These are phyloP conservation scores for Hyles euphorbiae DNA, from an alignment of 1,140 invertebrate species.

Conservation along the genomic window DNA sequence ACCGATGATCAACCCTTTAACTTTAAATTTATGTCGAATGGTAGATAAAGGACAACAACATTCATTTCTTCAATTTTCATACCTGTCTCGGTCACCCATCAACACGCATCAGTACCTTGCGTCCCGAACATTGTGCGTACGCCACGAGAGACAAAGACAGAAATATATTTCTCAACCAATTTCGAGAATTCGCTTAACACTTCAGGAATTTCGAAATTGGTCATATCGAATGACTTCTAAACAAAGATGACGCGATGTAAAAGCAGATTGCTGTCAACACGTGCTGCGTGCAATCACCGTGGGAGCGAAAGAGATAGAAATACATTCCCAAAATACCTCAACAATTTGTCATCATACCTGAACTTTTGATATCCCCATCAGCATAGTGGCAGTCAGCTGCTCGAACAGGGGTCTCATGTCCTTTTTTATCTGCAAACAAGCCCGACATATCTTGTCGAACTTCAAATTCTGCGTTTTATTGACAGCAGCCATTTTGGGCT, in stretches of 20 bases:
- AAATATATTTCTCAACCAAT: slow-evolving; percentile 61
- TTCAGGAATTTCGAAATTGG: slow-evolving; percentile 48
- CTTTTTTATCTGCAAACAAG: slow-evolving; percentile 77
- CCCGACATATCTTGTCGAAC: slow-evolving; percentile 78
- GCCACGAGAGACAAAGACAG: slow-evolving; percentile 47
- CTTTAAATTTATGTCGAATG: neutral
- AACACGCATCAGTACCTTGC: slow-evolving; percentile 4
- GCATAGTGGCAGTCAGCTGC: slow-evolving; percentile 78
- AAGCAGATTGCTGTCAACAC: slow-evolving; percentile 32
- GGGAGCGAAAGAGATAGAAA: slow-evolving; percentile 58
- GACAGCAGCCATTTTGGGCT: slow-evolving; percentile 64
- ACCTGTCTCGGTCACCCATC: slow-evolving; percentile 19
- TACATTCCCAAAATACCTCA: slow-evolving; percentile 54
- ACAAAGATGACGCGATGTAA: slow-evolving; percentile 66
- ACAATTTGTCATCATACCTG: slow-evolving; percentile 63
- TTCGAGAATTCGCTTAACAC: slow-evolving; percentile 48
- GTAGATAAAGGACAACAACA: slow-evolving; percentile 9
- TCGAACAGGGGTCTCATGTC: slow-evolving; percentile 79
- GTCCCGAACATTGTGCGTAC: slow-evolving; percentile 18
- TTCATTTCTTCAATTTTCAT: slow-evolving; percentile 5
- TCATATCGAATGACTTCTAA: slow-evolving; percentile 56
- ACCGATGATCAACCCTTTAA: neutral
- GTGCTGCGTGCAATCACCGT: slow-evolving; percentile 15
- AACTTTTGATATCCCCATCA: slow-evolving; percentile 78
- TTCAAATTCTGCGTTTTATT: slow-evolving; percentile 53